Evolutionary conservation across 1,140 invertebrate species (phyloP).

Genomic region (Cyclargus thomasi): DNA sequence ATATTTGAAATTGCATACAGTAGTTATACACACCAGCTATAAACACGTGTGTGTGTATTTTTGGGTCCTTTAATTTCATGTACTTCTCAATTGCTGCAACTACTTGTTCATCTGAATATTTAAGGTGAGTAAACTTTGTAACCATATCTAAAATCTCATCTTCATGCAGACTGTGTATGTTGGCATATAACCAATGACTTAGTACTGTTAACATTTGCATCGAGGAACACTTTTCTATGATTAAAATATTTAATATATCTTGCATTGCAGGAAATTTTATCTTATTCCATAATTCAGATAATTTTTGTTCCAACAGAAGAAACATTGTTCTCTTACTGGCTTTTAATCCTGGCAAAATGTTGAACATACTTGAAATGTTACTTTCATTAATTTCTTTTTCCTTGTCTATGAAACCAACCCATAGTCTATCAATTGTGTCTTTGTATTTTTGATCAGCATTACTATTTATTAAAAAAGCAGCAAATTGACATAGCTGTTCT

Average conservation of each 20-base stretch:
- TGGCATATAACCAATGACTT: constrained; percentile 78
- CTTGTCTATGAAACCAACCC: constrained; percentile 79
- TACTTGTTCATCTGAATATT: constrained; percentile 75
- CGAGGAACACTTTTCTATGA: constrained; percentile 60
- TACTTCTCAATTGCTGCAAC: constrained; percentile 79
- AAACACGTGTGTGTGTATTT: constrained; percentile 75
- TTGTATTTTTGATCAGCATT: constrained; percentile 66
- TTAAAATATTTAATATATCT: constrained; percentile 74
- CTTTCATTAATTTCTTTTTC: constrained; percentile 77
- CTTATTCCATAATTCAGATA: constrained; percentile 76
- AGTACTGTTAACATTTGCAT: constrained; percentile 68
- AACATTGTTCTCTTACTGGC: constrained; percentile 79
- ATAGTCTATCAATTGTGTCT: constrained; percentile 79
- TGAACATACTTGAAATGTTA: constrained; percentile 78
- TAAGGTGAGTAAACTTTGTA: constrained; percentile 73
- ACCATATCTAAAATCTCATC: constrained; percentile 78
- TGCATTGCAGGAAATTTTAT: constrained; percentile 75
- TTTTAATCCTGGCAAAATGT: constrained; percentile 76
- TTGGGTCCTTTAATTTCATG: constrained; percentile 73
- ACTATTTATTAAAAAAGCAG: constrained; percentile 63
- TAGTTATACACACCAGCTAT: constrained; percentile 79
- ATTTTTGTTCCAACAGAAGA: constrained; percentile 78
- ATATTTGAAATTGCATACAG: constrained; percentile 76
- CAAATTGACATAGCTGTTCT: constrained; percentile 78
- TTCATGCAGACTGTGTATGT: constrained; percentile 78